A percentile compares a stretch with the other conserved stretches of the same genome.
Evolutionary conservation across 2,797 vertebrate species (phyloP).

Genomic region (Chelonia mydas): DNA sequence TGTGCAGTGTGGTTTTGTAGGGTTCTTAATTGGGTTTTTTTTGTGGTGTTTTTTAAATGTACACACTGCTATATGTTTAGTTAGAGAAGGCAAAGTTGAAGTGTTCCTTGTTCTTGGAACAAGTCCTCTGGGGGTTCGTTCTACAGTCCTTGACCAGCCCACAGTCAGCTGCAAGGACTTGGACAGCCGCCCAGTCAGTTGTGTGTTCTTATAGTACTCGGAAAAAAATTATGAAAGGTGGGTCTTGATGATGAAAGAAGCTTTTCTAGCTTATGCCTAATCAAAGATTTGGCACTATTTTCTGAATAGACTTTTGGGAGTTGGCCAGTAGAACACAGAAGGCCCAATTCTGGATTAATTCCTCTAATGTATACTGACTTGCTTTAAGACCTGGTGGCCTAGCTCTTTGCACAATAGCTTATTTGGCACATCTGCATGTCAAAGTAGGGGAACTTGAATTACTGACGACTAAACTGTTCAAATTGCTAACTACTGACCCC

Average conservation of each 20-base stretch:
- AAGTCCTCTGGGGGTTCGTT: background rate
- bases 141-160: background rate
- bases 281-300: background rate
- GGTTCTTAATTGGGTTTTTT: background rate
- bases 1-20: background rate
- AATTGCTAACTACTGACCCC: background rate
- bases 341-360: background rate
- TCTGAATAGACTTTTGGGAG: background rate
- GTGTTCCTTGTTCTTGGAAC: background rate
- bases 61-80: background rate
- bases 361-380: background rate
- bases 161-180: background rate
- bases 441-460: slow-evolving; percentile 4
- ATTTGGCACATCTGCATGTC: slow-evolving; percentile 5
- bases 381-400: background rate
- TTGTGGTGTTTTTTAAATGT: background rate
- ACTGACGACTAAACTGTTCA: background rate
- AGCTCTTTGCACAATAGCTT: background rate
- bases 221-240: background rate
- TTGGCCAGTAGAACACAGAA: background rate
- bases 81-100: background rate
- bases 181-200: background rate
- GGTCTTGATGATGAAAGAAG: background rate
- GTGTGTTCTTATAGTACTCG: background rate
- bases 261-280: background rate